Conservation (phyloP, 1,140 invertebrate genomes). For the Cydia pomonella region DNA sequence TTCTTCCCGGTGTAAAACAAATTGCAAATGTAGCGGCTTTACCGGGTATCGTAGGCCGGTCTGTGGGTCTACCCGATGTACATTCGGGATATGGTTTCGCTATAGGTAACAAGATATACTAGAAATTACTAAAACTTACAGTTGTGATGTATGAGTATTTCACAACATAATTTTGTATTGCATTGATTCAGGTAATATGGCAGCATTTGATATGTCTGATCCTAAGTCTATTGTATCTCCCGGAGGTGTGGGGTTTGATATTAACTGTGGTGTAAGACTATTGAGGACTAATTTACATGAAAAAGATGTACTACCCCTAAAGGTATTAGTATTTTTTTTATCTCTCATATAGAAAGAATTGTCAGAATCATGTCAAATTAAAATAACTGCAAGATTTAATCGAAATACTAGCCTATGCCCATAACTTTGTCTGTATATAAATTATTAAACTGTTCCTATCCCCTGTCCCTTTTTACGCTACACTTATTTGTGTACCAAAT, state of each 20-base stretch:
- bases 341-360: too few relatives aligned
- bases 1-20: slow-evolving; percentile 99
- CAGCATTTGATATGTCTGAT: slow-evolving; percentile 98
- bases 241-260: slow-evolving; percentile 99
- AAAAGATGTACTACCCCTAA: slow-evolving; percentile 96
- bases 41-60: slow-evolving; percentile 97
- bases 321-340: slow-evolving; percentile 80
- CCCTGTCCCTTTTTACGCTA: too few relatives aligned
- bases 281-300: slow-evolving; percentile 97
- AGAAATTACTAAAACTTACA: neutral
- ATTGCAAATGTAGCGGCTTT: slow-evolving; percentile 99
- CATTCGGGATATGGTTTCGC: slow-evolving; percentile 99
- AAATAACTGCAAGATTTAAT: neutral
- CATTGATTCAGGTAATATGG: slow-evolving; percentile 94
- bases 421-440: too few relatives aligned
- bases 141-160: neutral
- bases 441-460: too few relatives aligned
- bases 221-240: slow-evolving; percentile 97
- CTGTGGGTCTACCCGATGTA: slow-evolving; percentile 97
- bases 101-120: slow-evolving; percentile 85
- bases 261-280: slow-evolving; percentile 98
- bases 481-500: too few relatives aligned
- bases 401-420: neutral
- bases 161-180: slow-evolving; percentile 25
- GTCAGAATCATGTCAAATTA: too few relatives aligned